Percentiles rank a stretch among this genome's conserved stretches.
phyloP scores from a whole-genome alignment of 2,113 vertebrate species.

The Dicaeum eximium region DNA sequence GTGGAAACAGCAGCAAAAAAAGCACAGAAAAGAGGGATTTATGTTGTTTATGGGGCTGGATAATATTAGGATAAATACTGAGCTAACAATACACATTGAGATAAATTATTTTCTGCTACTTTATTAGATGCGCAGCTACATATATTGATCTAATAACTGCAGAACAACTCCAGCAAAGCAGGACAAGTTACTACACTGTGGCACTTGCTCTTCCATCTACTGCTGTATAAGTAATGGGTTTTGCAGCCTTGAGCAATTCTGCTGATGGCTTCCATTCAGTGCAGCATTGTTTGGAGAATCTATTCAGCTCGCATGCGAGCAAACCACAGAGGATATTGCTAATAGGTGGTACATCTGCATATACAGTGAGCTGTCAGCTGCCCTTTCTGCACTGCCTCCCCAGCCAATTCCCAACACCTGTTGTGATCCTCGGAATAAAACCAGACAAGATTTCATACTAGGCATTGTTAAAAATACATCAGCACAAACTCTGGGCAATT shows the following conservation, averaged over 20 bases:
- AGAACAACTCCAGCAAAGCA: not conserved
- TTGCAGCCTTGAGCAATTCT: constrained; percentile 32
- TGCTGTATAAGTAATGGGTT: not conserved
- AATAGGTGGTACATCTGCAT: constrained; percentile 33
- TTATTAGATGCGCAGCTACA: not conserved
- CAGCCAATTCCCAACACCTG: constrained; percentile 39
- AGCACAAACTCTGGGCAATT: not conserved
- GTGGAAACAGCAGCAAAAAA: not conserved
- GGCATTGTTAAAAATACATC: constrained; percentile 10
- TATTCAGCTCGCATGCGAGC: constrained; percentile 1
- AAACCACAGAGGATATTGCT: constrained; percentile 30
- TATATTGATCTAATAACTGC: not conserved
- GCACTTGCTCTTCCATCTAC: not conserved
- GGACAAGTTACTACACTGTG: not conserved
- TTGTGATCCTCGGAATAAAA: not conserved
- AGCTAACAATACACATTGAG: not conserved
- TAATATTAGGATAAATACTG: not conserved
- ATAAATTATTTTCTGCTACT: not conserved
- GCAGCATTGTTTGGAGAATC: not conserved
- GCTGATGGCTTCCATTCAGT: constrained; percentile 28
- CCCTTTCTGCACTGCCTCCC: constrained; percentile 25
- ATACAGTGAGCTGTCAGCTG: constrained; percentile 16
- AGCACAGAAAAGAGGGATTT: not conserved
- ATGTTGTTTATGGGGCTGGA: not conserved
- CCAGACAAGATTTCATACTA: not conserved